These are phyloP conservation scores for Aphelinus atriplicis DNA, from an alignment of 1,140 invertebrate species.

Conservation along the genomic window DNA sequence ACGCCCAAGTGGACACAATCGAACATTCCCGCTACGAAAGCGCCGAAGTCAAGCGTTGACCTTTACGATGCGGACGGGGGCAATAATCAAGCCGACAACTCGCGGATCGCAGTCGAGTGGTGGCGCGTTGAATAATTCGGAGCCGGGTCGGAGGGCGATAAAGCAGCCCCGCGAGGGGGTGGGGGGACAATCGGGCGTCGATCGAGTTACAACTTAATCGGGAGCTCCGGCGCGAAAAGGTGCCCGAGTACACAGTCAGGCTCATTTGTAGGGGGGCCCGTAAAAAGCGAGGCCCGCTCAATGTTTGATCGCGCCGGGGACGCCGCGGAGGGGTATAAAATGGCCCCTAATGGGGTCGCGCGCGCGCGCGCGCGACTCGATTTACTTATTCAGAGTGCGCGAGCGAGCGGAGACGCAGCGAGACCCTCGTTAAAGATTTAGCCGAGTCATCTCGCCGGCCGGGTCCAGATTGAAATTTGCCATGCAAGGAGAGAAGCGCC, in stretches of 20 bases:
- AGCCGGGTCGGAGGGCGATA: no score
- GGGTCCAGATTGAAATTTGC: constrained; percentile 64
- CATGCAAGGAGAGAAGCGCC: constrained; percentile 49
- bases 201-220: no score
- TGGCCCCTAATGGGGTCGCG: constrained; percentile 57
- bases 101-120: no score
- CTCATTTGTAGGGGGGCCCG: constrained; percentile 1
- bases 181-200: no score
- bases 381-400: constrained; percentile 58
- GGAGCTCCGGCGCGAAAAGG: no score
- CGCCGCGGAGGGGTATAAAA: constrained; percentile 47
- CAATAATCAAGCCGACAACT: no score
- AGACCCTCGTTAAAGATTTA: constrained; percentile 64
- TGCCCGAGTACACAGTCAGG: not conserved
- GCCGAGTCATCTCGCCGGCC: constrained; percentile 58
- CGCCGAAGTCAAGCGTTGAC: no score
- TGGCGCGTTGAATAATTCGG: no score
- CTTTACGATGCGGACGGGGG: no score
- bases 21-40: no score
- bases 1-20: no score
- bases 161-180: no score
- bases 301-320: constrained; percentile 33
- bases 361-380: constrained; percentile 54
- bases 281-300: constrained; percentile 4
- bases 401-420: constrained; percentile 36